Evolutionary conservation across 2,888 invertebrate species (phyloP), one percentile per base, ranked within the genome.

Genomic region (Plagodis pulveraria): DNA sequence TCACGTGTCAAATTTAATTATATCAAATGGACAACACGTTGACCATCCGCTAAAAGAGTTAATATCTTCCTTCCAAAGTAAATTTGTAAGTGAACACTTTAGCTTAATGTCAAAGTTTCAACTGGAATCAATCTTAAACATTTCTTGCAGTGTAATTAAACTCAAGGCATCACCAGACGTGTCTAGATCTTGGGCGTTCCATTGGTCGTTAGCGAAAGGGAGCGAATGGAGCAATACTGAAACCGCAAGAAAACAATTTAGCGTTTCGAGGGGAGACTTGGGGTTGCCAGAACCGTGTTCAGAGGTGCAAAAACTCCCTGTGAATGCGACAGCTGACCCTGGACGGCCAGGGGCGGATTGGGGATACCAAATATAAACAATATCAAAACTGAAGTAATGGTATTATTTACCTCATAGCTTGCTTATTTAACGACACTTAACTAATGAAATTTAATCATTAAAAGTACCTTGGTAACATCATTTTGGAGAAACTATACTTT

Each of bases 311-410:
- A 89, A 90, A 89, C 87, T 72, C 66, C 72, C 78, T 89, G 90
- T 81, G 90, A 89, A 85, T 83, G 81, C 78, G 86, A 79, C 90
- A 90, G 89, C 89, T 90, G 90, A 85, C 87, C 81, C 73, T 71
- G 69, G 66, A 70, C 40, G 58, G 63, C 71, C 83, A 81, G 83
- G 72, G 81, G 63, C 65, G 86, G 65, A 84, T 55, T 81, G 54
- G 61, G 74, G 63, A 45, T 32, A 10, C 45, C 38, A 47, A 56
- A 51, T 48, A 42, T 52, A 52, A 49, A 53, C 60, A 49, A 56
- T 36, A 40, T 12, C 34, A 9, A 12, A 22, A 55, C 47, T 46
- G 54, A 58, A 46, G 38, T 9, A 11, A n/a, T n/a, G 40, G 48
- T 9, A n/a, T n/a, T 22, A 22, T 22, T 22, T 22, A 22, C 22